These are phyloP conservation scores for Agelas oroides DNA, from an alignment of 37 sponge, comb jelly and placozoan species.

Conservation along the genomic window DNA sequence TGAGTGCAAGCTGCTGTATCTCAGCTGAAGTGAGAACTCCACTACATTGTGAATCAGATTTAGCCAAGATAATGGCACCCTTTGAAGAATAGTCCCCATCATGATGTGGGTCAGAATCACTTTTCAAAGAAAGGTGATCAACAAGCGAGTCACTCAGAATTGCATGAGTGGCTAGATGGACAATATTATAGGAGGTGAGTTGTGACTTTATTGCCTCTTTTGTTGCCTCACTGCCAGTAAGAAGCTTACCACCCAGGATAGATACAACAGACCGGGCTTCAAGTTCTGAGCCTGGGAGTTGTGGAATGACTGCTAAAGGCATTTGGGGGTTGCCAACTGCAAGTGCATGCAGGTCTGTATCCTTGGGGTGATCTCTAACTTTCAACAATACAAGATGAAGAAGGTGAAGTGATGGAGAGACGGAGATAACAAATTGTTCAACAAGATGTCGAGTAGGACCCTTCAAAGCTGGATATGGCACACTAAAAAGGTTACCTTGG, in stretches of 20 bases:
- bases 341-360: not conserved
- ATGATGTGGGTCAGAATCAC: not conserved
- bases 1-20: slow-evolving; percentile 23
- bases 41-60: slow-evolving; percentile 36
- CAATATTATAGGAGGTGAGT: slow-evolving; percentile 15
- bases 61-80: slow-evolving; percentile 51
- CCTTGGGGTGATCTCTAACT: too few relatives aligned
- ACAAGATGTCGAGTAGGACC: slow-evolving; percentile 27
- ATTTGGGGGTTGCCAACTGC: slow-evolving; percentile 51
- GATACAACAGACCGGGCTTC: slow-evolving; percentile 25
- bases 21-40: slow-evolving; percentile 54
- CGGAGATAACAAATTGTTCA: slow-evolving; percentile 26
- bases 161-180: slow-evolving; percentile 68
- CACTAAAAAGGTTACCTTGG: slow-evolving; percentile 41
- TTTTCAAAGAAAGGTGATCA: slow-evolving; percentile 1
- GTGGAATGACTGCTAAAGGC: slow-evolving; percentile 41
- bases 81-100: slow-evolving; percentile 53
- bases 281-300: slow-evolving; percentile 52
- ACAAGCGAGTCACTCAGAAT: slow-evolving; percentile 35
- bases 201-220: slow-evolving; percentile 12
- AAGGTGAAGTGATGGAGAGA: slow-evolving; percentile 34
- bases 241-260: slow-evolving; percentile 25
- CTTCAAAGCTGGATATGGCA: slow-evolving; percentile 55
- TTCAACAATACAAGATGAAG: slow-evolving; percentile 1
- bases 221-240: slow-evolving; percentile 15